Evolutionary conservation across 2,888 invertebrate genomes (phyloP).

Genomic region (Heliconius cydno): DNA sequence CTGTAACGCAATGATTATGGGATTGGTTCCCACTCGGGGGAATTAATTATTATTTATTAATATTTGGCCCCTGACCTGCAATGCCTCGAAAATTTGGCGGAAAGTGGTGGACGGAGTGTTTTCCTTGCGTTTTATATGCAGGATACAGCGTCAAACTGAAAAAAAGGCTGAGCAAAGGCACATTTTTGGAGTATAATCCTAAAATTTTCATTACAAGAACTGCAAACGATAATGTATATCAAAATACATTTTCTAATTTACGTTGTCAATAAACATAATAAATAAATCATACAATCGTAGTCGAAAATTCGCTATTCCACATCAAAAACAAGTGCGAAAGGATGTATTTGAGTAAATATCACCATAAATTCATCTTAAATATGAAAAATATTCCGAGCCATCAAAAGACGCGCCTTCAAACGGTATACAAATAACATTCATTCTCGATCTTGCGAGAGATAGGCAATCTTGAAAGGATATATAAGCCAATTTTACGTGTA

Average conservation of each 20-base stretch:
- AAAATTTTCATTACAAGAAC: no score
- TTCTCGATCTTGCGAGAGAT: conserved; percentile 37
- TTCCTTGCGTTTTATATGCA: no score
- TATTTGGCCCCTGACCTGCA: no score
- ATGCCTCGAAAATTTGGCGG: no score
- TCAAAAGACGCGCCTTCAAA: conserved; percentile 33
- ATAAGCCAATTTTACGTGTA: conserved; percentile 42
- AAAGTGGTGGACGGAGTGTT: no score
- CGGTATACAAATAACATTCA: conserved; percentile 41
- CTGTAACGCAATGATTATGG: no score
- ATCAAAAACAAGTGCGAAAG: not conserved
- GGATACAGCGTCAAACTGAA: no score
- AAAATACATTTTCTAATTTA: not conserved
- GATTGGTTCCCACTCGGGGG: no score
- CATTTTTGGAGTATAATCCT: no score
- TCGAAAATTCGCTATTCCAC: not conserved
- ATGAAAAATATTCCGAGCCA: conserved; percentile 30
- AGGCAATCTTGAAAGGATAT: conserved; percentile 42
- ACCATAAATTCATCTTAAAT: conserved; percentile 14
- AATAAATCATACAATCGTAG: not conserved
- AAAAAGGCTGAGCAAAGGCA: no score
- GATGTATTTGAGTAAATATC: conserved; percentile 5
- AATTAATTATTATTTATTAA: no score
- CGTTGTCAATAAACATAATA: not conserved
- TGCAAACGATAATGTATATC: not conserved